These are phyloP conservation scores for Thecocarcelia acutangulata DNA, from an alignment of 2,888 invertebrate genomes.

Conservation along the genomic window DNA sequence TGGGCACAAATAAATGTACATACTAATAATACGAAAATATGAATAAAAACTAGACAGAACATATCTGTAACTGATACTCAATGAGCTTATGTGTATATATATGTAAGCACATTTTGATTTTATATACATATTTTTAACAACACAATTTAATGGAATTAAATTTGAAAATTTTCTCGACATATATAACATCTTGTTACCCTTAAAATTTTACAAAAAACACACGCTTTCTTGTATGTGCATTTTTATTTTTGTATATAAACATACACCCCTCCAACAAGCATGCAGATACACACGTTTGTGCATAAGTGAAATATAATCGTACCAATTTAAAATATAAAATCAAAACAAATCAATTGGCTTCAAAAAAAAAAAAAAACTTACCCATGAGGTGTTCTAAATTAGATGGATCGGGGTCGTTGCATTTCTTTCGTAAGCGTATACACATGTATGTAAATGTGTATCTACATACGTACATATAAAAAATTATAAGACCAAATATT, in stretches of 20 bases:
- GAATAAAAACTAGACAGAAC: slow-evolving; percentile 63
- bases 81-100: background rate
- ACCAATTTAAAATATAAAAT: slow-evolving; percentile 77
- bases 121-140: slow-evolving; percentile 11
- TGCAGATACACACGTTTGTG: background rate
- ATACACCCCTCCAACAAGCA: background rate
- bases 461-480: too few relatives aligned
- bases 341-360: slow-evolving; percentile 79
- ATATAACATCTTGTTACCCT: slow-evolving; percentile 48
- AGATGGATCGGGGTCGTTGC: background rate
- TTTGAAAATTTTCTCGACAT: slow-evolving; percentile 62
- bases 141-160: slow-evolving; percentile 58
- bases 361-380: slow-evolving; percentile 16
- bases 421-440: background rate
- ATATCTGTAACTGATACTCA: slow-evolving; percentile 65
- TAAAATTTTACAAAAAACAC: background rate
- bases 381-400: slow-evolving; percentile 45
- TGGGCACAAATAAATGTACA: too few relatives aligned
- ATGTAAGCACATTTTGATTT: slow-evolving; percentile 32
- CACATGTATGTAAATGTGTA: too few relatives aligned
- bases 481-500: slow-evolving; percentile 35
- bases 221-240: too few relatives aligned
- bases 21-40: too few relatives aligned
- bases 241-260: too few relatives aligned
- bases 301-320: slow-evolving; percentile 50